A percentile compares a stretch with the other conserved stretches of the same genome.
Conservation (phyloP, 2,888 invertebrate genomes). For the Blastobasis lacticolella region DNA sequence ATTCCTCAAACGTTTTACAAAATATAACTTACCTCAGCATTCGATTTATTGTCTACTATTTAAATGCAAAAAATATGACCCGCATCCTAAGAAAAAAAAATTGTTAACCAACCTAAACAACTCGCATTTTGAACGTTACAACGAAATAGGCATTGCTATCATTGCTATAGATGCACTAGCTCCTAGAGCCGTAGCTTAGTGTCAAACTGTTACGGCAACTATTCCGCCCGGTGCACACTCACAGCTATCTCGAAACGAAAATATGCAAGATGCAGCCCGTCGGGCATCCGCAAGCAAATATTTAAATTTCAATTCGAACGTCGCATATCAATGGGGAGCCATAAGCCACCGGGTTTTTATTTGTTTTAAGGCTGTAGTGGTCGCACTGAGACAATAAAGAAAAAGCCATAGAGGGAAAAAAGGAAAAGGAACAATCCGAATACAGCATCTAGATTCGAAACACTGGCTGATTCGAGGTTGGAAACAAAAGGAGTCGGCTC, state of each 20-base stretch:
- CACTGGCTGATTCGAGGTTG: conserved; percentile 69
- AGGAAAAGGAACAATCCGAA: conserved; percentile 48
- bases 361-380: conserved; percentile 49
- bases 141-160: too few species aligned
- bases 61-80: too few species aligned
- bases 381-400: conserved; percentile 70
- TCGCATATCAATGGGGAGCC: conserved; percentile 74
- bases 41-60: too few species aligned
- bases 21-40: too few species aligned
- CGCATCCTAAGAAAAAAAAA: too few species aligned
- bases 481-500: conserved; percentile 71
- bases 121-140: too few species aligned
- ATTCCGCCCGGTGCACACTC: conserved; percentile 14
- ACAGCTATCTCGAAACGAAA: conserved; percentile 56
- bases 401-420: conserved; percentile 59
- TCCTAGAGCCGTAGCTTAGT: too few species aligned
- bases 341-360: conserved; percentile 69
- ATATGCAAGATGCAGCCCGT: conserved; percentile 59
- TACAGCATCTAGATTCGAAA: conserved; percentile 73
- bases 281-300: conserved; percentile 66
- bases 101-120: too few species aligned
- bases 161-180: too few species aligned
- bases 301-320: conserved; percentile 74
- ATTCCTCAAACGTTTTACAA: too few species aligned
- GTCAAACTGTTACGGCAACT: too few species aligned